Evolutionary conservation across 2,113 vertebrate species (phyloP).

Genomic region (Peromyscus polionotus): DNA sequence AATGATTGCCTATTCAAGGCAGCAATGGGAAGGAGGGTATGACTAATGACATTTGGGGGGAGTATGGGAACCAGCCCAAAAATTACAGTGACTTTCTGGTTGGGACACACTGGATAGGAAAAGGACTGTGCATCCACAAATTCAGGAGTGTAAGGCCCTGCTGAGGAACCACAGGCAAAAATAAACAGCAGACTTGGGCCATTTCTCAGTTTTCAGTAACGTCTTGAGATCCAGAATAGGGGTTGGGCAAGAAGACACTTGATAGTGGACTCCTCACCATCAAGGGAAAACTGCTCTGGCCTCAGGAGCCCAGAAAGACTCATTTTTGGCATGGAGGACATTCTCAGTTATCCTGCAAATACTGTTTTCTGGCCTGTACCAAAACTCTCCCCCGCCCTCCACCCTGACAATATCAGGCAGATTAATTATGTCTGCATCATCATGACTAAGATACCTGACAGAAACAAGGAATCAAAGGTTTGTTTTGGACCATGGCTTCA

Average conservation of each 20-base stretch:
- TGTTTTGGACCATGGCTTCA: neutral
- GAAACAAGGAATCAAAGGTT: neutral
- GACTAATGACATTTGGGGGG: slow-evolving; percentile 76
- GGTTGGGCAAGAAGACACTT: slow-evolving; percentile 11
- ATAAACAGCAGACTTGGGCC: slow-evolving; percentile 52
- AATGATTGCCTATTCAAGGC: slow-evolving; percentile 79
- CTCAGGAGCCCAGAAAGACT: neutral
- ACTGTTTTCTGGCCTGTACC: neutral
- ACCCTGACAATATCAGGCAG: neutral
- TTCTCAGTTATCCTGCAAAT: neutral
- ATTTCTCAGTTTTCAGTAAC: slow-evolving; percentile 23
- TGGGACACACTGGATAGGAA: slow-evolving; percentile 65
- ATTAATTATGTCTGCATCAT: neutral
- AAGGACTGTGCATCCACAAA: slow-evolving; percentile 67
- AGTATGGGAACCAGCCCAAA: slow-evolving; percentile 72
- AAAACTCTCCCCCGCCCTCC: neutral
- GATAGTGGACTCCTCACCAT: slow-evolving; percentile 5
- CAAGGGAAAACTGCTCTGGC: neutral
- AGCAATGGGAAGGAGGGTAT: slow-evolving; percentile 77
- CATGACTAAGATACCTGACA: neutral
- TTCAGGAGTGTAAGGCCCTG: slow-evolving; percentile 30
- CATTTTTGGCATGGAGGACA: neutral
- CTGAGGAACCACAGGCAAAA: slow-evolving; percentile 61
- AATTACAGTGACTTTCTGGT: slow-evolving; percentile 79
- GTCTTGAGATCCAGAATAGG: neutral